A percentile compares a stretch with the other conserved stretches of the same genome.
Evolutionary conservation across 2,113 vertebrate species (phyloP).

Genomic region (Passer montanus): DNA sequence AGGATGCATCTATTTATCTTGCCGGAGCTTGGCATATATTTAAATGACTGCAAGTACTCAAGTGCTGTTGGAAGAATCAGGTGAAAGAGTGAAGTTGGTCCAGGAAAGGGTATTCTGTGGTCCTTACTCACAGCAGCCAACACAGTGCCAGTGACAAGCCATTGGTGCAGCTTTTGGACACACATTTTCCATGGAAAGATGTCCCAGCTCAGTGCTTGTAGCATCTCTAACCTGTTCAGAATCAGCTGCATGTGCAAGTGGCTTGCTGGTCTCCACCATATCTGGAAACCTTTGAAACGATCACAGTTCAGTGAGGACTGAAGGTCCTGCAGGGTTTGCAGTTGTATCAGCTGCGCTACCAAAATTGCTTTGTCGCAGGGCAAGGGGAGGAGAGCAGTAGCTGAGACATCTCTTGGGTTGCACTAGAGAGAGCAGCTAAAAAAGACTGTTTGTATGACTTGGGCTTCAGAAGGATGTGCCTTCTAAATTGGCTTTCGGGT

Average conservation of each 20-base stretch:
- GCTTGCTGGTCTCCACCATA: not conserved
- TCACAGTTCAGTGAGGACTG: not conserved
- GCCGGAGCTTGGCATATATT: not conserved
- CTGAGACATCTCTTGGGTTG: not conserved
- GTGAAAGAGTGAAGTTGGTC: not conserved
- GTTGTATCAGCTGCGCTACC: not conserved
- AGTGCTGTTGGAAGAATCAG: not conserved
- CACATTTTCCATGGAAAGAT: not conserved
- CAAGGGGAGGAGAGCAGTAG: not conserved
- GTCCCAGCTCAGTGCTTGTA: rapidly evolving
- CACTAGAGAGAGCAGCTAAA: not conserved
- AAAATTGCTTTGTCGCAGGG: not conserved
- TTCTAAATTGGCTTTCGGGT: not conserved
- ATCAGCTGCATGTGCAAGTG: too few species aligned
- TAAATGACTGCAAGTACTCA: not conserved
- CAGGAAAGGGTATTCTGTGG: not conserved
- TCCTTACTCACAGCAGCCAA: not conserved
- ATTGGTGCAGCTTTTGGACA: not conserved
- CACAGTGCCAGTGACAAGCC: rapidly evolving
- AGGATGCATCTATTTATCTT: not conserved
- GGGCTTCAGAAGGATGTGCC: not conserved
- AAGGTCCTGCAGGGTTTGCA: not conserved
- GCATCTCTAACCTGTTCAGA: not conserved
- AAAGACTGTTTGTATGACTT: not conserved
- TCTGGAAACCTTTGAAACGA: not conserved